Conservation (phyloP, 2,888 invertebrate species). For the Drosophila gaucha region DNA sequence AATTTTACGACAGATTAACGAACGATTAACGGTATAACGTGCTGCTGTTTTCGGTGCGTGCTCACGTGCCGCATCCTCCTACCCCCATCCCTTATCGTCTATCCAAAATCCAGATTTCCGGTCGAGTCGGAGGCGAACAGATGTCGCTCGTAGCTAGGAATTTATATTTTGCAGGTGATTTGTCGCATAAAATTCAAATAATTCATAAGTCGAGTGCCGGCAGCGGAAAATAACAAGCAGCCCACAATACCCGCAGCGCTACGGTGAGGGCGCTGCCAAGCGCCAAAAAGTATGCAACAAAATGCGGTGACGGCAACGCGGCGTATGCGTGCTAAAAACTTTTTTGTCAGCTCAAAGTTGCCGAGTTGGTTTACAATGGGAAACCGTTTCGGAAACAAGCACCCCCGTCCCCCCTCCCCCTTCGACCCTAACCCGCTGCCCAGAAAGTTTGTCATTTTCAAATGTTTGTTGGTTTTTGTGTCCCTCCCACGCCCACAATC, state of each 20-base stretch:
- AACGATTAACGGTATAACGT: slow-evolving; percentile 78
- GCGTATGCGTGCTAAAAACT: slow-evolving; percentile 76
- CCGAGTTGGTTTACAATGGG: slow-evolving; percentile 32
- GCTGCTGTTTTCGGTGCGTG: slow-evolving; percentile 59
- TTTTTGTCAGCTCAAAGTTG: slow-evolving; percentile 74
- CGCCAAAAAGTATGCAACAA: slow-evolving; percentile 75
- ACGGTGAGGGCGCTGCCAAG: slow-evolving; percentile 36
- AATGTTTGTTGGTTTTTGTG: slow-evolving; percentile 38
- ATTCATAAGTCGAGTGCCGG: slow-evolving; percentile 70
- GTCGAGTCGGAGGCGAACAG: slow-evolving; percentile 22
- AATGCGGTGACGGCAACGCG: slow-evolving; percentile 63
- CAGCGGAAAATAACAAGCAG: slow-evolving; percentile 69
- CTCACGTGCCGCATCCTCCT: slow-evolving; percentile 49
- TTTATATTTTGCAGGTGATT: slow-evolving; percentile 80
- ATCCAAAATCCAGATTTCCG: slow-evolving; percentile 3
- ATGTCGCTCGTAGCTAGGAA: slow-evolving; percentile 56
- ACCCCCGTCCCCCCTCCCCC: too few species aligned
- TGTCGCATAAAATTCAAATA: slow-evolving; percentile 81
- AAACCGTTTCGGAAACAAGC: too few species aligned
- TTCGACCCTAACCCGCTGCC: too few species aligned
- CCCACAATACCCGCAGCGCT: slow-evolving; percentile 38
- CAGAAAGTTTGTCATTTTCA: slow-evolving; percentile 65
- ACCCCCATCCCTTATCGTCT: not conserved
- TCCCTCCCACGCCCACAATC: slow-evolving; percentile 15
- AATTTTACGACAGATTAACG: slow-evolving; percentile 79